Percentiles rank a stretch among this genome's conserved stretches.
These are phyloP conservation scores for Gastrophryne carolinensis DNA, from an alignment of 2,797 vertebrate genomes.

Conservation along the genomic window DNA sequence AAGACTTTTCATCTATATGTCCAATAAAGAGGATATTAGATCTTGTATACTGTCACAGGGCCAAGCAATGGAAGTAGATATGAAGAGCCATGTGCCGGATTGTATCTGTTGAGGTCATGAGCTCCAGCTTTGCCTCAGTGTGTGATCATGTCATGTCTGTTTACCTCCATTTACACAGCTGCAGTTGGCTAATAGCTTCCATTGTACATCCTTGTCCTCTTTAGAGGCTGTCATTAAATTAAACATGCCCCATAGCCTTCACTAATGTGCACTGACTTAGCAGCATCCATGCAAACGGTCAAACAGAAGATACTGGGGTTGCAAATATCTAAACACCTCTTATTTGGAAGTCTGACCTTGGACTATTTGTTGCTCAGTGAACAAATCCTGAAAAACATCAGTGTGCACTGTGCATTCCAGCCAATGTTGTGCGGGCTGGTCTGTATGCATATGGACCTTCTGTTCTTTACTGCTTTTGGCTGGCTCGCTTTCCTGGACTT, in stretches of 20 bases:
- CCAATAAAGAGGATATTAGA: background rate
- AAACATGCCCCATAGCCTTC: constrained; percentile 10
- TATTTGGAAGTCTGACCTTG: constrained; percentile 60
- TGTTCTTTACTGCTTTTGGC: too few species aligned
- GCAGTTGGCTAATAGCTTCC: constrained; percentile 26
- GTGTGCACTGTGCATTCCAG: background rate
- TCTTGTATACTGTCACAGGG: background rate
- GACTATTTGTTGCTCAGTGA: constrained; percentile 39
- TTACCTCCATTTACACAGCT: constrained; percentile 47
- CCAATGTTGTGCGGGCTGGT: too few species aligned
- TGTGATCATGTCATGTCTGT: constrained; percentile 35
- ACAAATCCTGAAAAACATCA: background rate
- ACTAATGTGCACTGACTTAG: background rate
- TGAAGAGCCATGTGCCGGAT: background rate
- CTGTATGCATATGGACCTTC: too few species aligned
- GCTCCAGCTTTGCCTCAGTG: constrained; percentile 18
- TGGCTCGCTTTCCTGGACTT: too few species aligned
- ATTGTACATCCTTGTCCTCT: constrained; percentile 16
- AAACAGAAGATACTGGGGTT: constrained; percentile 71
- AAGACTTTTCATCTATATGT: background rate
- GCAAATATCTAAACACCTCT: constrained; percentile 50
- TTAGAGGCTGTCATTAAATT: constrained; percentile 39
- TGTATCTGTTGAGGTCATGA: constrained; percentile 26
- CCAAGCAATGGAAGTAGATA: background rate
- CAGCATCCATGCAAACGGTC: constrained; percentile 9